Evolutionary conservation across 1,140 invertebrate genomes (phyloP).

Genomic region (Olivierus martensii): DNA sequence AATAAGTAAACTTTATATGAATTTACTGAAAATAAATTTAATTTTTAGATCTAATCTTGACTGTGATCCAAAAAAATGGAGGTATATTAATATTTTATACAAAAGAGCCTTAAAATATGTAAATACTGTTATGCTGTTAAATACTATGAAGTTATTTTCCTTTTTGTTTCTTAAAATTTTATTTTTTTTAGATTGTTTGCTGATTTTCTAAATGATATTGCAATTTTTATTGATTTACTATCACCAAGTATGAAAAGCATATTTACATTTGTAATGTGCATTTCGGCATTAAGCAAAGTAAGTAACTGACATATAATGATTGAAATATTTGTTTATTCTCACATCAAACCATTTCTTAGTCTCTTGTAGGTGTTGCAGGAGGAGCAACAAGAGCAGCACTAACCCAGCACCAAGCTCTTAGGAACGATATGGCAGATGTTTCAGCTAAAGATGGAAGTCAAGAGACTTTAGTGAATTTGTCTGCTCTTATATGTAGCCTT

Average conservation of each 20-base stretch:
- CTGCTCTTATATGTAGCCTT: conserved; percentile 62
- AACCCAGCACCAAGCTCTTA: conserved; percentile 51
- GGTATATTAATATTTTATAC: conserved; percentile 29
- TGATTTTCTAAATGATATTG: conserved; percentile 80
- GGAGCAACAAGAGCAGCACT: conserved; percentile 81
- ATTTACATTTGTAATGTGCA: conserved; percentile 32
- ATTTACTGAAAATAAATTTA: too few species aligned
- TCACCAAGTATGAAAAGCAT: conserved; percentile 44
- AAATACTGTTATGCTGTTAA: too few species aligned
- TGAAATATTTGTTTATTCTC: background rate
- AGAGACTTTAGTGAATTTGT: conserved; percentile 84
- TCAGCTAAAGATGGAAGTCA: conserved; percentile 92
- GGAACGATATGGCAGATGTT: conserved; percentile 82
- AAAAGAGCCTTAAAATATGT: too few species aligned
- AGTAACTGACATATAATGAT: too few species aligned
- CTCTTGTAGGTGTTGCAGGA: conserved; percentile 67
- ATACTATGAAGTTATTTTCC: too few species aligned
- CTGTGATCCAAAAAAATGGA: conserved; percentile 83
- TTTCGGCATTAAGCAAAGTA: conserved; percentile 35
- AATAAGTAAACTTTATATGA: too few species aligned
- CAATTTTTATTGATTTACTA: conserved; percentile 65
- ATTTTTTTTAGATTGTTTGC: conserved; percentile 53
- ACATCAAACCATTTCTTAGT: conserved; percentile 53
- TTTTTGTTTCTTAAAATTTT: too few species aligned
- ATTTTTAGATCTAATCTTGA: conserved; percentile 51